Base-by-base conservation (phyloP, 2,797 vertebrate genomes). In the Sebastes umbrosus region DNA sequence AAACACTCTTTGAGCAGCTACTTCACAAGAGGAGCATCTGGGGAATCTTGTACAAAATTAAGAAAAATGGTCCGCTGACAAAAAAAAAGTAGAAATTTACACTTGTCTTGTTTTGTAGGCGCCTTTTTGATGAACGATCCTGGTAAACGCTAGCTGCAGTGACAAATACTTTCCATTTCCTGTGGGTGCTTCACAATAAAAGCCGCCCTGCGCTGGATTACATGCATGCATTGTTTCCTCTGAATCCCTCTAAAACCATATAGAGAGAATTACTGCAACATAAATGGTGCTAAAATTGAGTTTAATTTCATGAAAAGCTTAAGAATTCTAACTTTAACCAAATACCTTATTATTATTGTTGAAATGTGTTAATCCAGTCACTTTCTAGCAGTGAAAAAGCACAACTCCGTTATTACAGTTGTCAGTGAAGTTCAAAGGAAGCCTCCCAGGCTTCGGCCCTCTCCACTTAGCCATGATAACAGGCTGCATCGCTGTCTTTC, bases 391-490 rank as follows among this genome's bases (percentile, higher is more conserved):
- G 66, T 65, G 46, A 36, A 83, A 73, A 79, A 83, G 79, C 83
- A 76, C 83, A 85, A 67, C 79, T 85, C 62, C 63, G 36, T 86
- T 84, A 80, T 91, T 88, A 80, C 75, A 65, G 82, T 79, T 80
- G 78, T 85, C 73, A 69, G 73, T 65, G 34, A 84, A 78, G 84
- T 87, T 90, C 54, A 91, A 79, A 91, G 58, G 36, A 29, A 57
- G 66, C 70, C 79, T 16, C 54, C 52, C 50, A 32, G 75, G 88
- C 85, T n/a, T 84, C 29, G 25, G 73, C 76, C 50, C 69, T 65
- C 67, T 78, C 54, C 67, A 54, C 71, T 71, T 76, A 75, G 60
- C 84, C 83, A 80, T 91, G 89, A 93, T 88, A 90, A 90, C 88
- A 88, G 89, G 83, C 90, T 89, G 69, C 64, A 13, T 81, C 22